Evolutionary conservation across 1,140 invertebrate genomes (phyloP).

Genomic region (Copidosoma floridanum): DNA sequence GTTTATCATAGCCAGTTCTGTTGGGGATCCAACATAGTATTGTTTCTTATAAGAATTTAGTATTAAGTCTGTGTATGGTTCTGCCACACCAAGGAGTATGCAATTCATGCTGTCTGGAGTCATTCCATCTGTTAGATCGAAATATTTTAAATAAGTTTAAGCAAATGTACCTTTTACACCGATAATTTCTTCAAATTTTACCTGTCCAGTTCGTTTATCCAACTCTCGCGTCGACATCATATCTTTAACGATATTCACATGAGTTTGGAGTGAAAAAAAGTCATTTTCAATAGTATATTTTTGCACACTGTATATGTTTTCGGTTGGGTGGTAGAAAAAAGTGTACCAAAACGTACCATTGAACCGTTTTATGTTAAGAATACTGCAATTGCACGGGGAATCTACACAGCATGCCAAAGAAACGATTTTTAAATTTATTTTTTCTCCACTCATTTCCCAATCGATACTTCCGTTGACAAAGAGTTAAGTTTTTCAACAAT

Average conservation of each 20-base stretch:
- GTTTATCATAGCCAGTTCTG: not conserved
- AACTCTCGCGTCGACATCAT: not conserved
- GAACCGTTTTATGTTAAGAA: conserved; percentile 12
- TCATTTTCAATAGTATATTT: not conserved
- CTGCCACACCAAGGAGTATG: conserved; percentile 21
- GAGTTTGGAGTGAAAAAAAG: not conserved
- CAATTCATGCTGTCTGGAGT: conserved; percentile 28
- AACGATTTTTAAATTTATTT: no score
- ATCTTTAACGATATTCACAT: not conserved
- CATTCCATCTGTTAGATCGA: conserved; percentile 22
- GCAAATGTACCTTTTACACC: not conserved
- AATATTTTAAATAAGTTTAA: not conserved
- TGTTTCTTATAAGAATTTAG: not conserved
- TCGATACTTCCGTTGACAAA: no score
- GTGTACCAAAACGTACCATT: conserved; percentile 16
- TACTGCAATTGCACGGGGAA: not conserved
- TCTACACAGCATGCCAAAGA: no score
- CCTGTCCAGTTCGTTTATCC: not conserved
- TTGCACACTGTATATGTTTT: not conserved
- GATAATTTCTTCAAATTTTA: not conserved
- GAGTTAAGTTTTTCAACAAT: no score
- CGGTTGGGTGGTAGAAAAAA: not conserved
- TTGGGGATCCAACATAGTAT: conserved; percentile 22
- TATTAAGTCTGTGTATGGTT: conserved; percentile 22
- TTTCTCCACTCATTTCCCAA: no score